A percentile compares a stretch with the other conserved stretches of the same genome.
These are phyloP conservation scores for Aethes cnicana DNA, from an alignment of 2,888 invertebrate species.

Conservation along the genomic window DNA sequence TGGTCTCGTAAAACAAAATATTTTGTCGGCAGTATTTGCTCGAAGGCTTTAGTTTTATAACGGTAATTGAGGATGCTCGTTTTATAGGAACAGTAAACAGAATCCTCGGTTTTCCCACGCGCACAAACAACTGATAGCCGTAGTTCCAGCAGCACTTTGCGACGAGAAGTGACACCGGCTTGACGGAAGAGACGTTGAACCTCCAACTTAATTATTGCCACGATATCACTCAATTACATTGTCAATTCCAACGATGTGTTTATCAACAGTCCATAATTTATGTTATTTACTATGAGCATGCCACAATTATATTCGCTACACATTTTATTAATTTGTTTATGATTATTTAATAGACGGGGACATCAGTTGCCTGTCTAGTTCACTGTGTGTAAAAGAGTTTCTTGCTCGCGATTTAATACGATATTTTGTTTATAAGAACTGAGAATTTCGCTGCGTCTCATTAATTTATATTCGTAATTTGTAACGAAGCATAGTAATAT, in stretches of 20 bases:
- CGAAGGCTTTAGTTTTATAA: slow-evolving; percentile 56
- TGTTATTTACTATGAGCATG: background rate
- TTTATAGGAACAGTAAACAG: slow-evolving; percentile 37
- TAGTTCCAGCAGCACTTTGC: slow-evolving; percentile 8
- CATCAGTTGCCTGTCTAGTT: background rate
- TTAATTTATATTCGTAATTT: background rate
- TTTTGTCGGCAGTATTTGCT: slow-evolving; percentile 57
- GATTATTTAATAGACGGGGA: background rate
- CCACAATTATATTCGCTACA: too few species aligned
- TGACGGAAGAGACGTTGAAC: slow-evolving; percentile 3
- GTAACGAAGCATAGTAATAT: background rate
- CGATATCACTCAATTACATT: slow-evolving; percentile 8
- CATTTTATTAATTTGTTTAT: background rate
- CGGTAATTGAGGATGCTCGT: slow-evolving; percentile 57
- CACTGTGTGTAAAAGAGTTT: background rate
- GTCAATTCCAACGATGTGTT: background rate
- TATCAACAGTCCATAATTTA: background rate
- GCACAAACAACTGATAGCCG: slow-evolving; percentile 55
- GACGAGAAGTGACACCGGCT: slow-evolving; percentile 1
- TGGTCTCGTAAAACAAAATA: slow-evolving; percentile 57
- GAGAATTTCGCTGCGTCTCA: background rate
- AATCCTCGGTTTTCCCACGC: slow-evolving; percentile 69
- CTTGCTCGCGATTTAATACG: background rate
- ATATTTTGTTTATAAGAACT: background rate
- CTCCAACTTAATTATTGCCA: background rate